A percentile compares a stretch with the other conserved stretches of the same genome.
These are phyloP conservation scores for Megalonaias nervosa DNA, from an alignment of 1,140 invertebrate species.

Conservation along the genomic window DNA sequence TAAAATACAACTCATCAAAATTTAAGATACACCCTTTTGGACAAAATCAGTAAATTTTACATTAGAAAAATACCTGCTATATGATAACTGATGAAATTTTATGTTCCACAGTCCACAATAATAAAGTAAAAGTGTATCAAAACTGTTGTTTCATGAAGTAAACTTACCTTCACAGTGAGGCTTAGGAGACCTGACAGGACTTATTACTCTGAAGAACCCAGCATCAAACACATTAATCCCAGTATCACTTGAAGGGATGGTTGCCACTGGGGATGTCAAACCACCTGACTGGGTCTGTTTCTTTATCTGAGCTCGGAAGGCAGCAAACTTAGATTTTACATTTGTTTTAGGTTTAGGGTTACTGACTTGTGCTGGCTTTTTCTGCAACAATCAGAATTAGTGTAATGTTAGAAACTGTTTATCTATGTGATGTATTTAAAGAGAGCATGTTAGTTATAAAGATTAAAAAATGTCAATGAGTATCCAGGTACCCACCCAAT, in stretches of 20 bases:
- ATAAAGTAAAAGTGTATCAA: neutral
- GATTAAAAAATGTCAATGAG: neutral
- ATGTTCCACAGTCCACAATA: neutral
- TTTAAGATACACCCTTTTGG: neutral
- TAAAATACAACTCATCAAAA: too few species aligned
- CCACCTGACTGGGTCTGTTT: constrained; percentile 32
- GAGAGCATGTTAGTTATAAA: neutral
- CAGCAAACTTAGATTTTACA: constrained; percentile 67
- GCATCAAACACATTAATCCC: constrained; percentile 59
- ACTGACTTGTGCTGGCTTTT: constrained; percentile 41
- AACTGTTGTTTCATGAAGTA: neutral
- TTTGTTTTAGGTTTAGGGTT: constrained; percentile 38
- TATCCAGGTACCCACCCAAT: too few species aligned
- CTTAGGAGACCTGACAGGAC: constrained; percentile 55
- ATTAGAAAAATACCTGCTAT: neutral
- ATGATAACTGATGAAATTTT: neutral
- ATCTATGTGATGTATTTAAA: neutral
- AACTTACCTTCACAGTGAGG: constrained; percentile 57
- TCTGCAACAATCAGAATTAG: constrained; percentile 43
- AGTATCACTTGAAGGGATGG: constrained; percentile 7
- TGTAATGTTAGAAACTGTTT: neutral
- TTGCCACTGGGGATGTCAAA: constrained; percentile 2
- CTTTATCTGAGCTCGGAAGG: constrained; percentile 62
- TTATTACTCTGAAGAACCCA: constrained; percentile 66
- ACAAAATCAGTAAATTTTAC: neutral